Base-by-base conservation (phyloP, 2,888 invertebrate species). In the Pammene aurita region DNA sequence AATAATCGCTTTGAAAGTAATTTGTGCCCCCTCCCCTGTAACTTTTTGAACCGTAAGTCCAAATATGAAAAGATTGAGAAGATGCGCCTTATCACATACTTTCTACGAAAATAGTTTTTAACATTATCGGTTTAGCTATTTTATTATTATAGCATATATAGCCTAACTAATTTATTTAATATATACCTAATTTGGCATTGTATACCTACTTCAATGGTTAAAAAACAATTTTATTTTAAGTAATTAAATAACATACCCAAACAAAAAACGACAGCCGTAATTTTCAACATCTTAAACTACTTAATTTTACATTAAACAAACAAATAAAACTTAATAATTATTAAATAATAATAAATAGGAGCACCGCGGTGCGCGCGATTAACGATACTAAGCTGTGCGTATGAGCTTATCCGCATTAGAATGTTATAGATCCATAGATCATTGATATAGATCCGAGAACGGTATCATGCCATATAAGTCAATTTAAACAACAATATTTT, bases 211-310 rank as follows among this genome's bases (percentile, higher is more conserved):
- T 26, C 4, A 26, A 26, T 26, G 26, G 4, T 2, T 2, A 26
- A 26, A 26, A 26, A 26, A 38, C 2, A 2, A 38, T 38, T 38
- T 38, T 38, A 35, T 38, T 38, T 1, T 38, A 1, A 38, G 38
- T 38, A 38, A 38, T 5, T 1, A 38, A 38, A 38, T 9, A 38
- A 38, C 1, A 38, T 76, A 88, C 89, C 88, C 71, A 86, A 76
- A 68, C 78, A 74, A 72, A 85, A 76, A 46, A 85, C 72, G 67
- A 75, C 72, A 66, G 75, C 71, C n/a, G 80, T 58, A 55, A 72
- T 72, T 72, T 82, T 86, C 55, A 85, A 80, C 90, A 89, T 90
- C 72, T 72, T 79, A 46, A 69, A 72, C 42, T 68, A 64, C 46
- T 67, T 58, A 75, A 65, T 58, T 69, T 58, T 69, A 62, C 71